Base-by-base conservation (phyloP, 2,797 vertebrate genomes). In the Centropyge bicolor region DNA sequence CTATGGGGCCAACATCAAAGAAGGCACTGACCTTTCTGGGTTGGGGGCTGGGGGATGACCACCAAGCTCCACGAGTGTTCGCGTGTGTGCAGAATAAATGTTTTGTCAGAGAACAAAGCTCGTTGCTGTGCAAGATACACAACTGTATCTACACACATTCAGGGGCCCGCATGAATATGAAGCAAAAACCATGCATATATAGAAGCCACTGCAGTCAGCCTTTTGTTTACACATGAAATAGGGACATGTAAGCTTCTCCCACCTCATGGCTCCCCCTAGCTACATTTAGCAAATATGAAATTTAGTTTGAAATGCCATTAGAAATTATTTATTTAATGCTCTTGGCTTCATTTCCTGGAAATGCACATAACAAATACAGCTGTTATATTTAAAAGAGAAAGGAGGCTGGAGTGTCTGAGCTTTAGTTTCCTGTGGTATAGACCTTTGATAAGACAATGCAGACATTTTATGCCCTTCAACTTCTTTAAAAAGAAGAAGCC, bases 1-100 rank as follows among this genome's bases (percentile, higher is more conserved):
- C 92, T 95, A 94, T 94, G 90, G 93, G 93, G 88, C 91, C 90
- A 86, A 92, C 94, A 94, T 95, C 94, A 94, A 94, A 93, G 90
- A 91, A 88, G 89, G 86, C 90, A 57, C 81, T 94, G 94, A 96
- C 94, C 95, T 94, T 93, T 93, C 74, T 13, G 19, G 81, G 80
- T 48, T 76, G 78, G 80, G 75, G 89, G 76, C 63, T 85, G 85
- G 84, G 83, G 76, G 81, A 65, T 78, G 91, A 88, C 86, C 77
- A 90, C 61, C 83, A 83, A 88, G 90, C 91, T 88, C 84, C 70
- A 56, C 22, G 52, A 59, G 74, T 43, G 27, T 22, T 43, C 1
- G 78, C 61, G 87, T 91, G 88, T 91, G 89, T 27, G 22, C 78
- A 86, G 92, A 93, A 92, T 93, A 92, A 92, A 93, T 93, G 90